Base-by-base conservation (phyloP, 2,888 invertebrate genomes). In the Archaeoteleia sp. region DNA sequence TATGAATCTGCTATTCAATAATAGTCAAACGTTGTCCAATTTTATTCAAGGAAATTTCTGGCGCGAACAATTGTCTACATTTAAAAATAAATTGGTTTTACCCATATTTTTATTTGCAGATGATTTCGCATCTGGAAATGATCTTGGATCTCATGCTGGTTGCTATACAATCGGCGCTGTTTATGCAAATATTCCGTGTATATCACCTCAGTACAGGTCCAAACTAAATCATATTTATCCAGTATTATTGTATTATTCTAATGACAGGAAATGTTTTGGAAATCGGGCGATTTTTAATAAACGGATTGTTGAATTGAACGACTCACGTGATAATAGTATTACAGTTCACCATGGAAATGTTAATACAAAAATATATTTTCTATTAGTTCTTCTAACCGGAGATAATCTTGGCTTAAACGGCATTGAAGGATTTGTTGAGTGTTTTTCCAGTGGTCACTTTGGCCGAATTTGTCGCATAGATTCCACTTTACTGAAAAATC, bases 1-100 rank as follows among this genome's bases (percentile, higher is more conserved):
- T 25, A 17, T 57, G 1, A 13, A 9, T 7, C 30, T 46, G 9
- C 9, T 57, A 15, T 32, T 57, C 10, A 32, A 57, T 13, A 46
- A 57, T 39, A 32, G 32, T 32, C 2, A 1, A 1, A 15, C 46
- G 2, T 40, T 57, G 9, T 35, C 49, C 5, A 63, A 63, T 34
- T 62, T 54, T 2, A 42, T 62, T 15, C 62, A 62, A 32, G 62
- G n/a, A 8, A 34, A 62, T 13, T 49, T 37, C 42, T 63, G 63
- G 63, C 55, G 29, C 6, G 4, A 42, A 57, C 25, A 43, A 29
- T 5, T 30, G 3, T 15, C 9, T 0, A n/a, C 1, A 35, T 43
- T 48, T 43, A 27, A 10, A 13, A 13, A 17, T 3, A 53, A 30
- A 42, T 48, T 48, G 7, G 60, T 58, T 13, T 12, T 57, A 13